phyloP scores from a whole-genome alignment of 2,888 invertebrate species.

The Entomobrya proxima region DNA sequence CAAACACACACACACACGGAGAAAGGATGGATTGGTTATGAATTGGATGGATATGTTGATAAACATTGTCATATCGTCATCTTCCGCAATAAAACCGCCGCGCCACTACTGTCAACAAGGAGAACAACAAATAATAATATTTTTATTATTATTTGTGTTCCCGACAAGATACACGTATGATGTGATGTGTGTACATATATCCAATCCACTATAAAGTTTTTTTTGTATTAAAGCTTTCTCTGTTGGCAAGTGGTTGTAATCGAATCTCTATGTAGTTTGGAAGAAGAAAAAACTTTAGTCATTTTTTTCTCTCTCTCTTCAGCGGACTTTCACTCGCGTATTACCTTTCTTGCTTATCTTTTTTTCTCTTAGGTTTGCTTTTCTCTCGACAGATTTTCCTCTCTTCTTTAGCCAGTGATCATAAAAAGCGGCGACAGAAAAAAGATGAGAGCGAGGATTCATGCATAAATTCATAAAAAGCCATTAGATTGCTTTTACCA shows the following conservation, averaged over 20 bases:
- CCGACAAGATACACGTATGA: too few relatives aligned
- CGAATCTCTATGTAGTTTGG: constrained; percentile 12
- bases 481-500: constrained; percentile 44
- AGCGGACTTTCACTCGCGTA: background rate
- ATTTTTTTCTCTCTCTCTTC: constrained; percentile 2
- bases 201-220: too few relatives aligned
- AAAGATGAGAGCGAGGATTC: constrained; percentile 8
- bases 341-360: background rate
- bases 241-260: background rate
- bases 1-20: background rate
- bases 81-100: background rate
- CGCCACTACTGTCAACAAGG: constrained; percentile 29
- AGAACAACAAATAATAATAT: constrained; percentile 40
- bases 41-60: background rate
- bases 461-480: constrained; percentile 53
- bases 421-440: background rate
- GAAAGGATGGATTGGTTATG: constrained; percentile 18
- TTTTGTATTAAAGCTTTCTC: background rate
- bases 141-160: too few relatives aligned
- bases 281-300: background rate
- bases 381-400: constrained; percentile 34
- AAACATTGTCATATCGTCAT: background rate
- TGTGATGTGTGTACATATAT: too few relatives aligned
- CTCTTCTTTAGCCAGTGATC: background rate
- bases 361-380: too few relatives aligned